phyloP scores from a whole-genome alignment of 2,888 invertebrate species.

The Boloria selene region DNA sequence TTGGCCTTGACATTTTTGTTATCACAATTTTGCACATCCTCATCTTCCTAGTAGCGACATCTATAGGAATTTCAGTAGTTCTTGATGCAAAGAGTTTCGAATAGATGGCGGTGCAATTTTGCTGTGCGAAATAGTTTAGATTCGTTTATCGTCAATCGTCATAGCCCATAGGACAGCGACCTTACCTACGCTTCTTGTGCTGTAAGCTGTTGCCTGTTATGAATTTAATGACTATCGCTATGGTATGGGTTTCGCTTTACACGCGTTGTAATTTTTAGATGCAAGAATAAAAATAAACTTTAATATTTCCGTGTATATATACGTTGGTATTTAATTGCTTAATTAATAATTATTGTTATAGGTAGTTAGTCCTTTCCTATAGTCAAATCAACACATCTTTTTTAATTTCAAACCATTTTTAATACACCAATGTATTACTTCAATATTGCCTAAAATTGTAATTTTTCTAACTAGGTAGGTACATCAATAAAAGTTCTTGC shows the following conservation, averaged over 20 bases:
- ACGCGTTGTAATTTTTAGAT: not conserved
- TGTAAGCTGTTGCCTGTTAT: no score
- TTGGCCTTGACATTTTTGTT: slow-evolving; percentile 77
- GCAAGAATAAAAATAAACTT: not conserved
- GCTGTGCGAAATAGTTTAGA: slow-evolving; percentile 45
- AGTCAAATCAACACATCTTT: no score
- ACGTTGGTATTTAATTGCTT: no score
- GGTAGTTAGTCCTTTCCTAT: no score
- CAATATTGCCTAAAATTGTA: no score
- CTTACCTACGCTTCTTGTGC: slow-evolving; percentile 32
- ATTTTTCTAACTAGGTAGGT: no score
- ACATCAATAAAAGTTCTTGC: no score
- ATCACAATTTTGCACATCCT: slow-evolving; percentile 69
- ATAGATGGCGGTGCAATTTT: slow-evolving; percentile 60
- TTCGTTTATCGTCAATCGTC: slow-evolving; percentile 18
- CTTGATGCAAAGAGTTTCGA: slow-evolving; percentile 18
- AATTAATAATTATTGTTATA: no score
- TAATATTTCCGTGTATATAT: no score
- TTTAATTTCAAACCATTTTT: no score
- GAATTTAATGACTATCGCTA: slow-evolving; percentile 10
- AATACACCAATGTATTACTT: no score
- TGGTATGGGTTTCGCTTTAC: slow-evolving; percentile 1
- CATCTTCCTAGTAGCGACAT: slow-evolving; percentile 51
- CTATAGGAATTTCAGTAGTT: slow-evolving; percentile 39
- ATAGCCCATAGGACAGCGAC: slow-evolving; percentile 55